A percentile compares a stretch with the other conserved stretches of the same genome.
These are phyloP conservation scores for Agrotis exclamationis DNA, from an alignment of 2,888 invertebrate species.

Conservation along the genomic window DNA sequence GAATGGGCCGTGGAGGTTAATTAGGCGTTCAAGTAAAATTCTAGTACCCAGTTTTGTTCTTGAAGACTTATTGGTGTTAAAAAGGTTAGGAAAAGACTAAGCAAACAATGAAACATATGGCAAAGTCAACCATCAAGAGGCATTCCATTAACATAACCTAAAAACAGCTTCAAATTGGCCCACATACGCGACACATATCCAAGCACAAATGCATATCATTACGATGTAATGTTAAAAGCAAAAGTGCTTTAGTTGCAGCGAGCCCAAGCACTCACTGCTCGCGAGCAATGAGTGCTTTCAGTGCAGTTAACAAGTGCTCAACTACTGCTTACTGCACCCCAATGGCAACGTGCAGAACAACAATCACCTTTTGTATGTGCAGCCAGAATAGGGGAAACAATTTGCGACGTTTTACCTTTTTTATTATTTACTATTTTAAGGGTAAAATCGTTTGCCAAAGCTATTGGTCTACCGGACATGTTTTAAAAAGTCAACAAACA, in stretches of 20 bases:
- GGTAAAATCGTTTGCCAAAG: too few relatives aligned
- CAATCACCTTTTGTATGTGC: slow-evolving; percentile 60
- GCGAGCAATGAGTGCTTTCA: slow-evolving; percentile 56
- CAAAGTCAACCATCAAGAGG: background rate
- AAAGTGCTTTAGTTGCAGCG: slow-evolving; percentile 34
- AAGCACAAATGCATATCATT: slow-evolving; percentile 34
- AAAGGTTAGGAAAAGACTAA: background rate
- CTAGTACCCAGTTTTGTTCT: too few relatives aligned
- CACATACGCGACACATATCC: background rate
- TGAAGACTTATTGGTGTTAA: too few relatives aligned
- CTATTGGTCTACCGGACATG: too few relatives aligned
- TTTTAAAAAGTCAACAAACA: too few relatives aligned
- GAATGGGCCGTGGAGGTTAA: too few relatives aligned
- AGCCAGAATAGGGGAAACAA: slow-evolving; percentile 50
- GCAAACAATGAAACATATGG: background rate
- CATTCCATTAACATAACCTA: background rate
- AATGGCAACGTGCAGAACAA: slow-evolving; percentile 57
- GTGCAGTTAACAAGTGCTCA: slow-evolving; percentile 55
- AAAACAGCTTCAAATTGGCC: background rate
- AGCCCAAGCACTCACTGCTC: slow-evolving; percentile 18
- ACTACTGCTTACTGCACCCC: slow-evolving; percentile 42
- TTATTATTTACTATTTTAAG: slow-evolving; percentile 5
- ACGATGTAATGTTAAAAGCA: slow-evolving; percentile 48
- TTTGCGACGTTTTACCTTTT: slow-evolving; percentile 44
- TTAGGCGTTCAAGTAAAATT: too few relatives aligned